Base-by-base conservation (phyloP, 1,140 invertebrate genomes). In the Centruroides vittatus region DNA sequence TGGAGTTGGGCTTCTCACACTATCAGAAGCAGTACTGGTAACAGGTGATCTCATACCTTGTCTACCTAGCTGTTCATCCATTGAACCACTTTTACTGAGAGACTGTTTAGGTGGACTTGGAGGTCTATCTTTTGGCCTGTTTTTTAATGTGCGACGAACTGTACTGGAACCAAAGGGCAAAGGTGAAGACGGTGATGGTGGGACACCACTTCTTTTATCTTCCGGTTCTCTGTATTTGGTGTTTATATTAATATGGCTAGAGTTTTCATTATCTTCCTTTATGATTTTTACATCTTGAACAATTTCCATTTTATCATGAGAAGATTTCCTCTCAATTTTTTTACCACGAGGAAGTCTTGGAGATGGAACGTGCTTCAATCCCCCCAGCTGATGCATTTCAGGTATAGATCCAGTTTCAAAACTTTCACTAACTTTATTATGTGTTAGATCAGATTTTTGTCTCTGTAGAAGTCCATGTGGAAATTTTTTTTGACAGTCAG, bases 401-500 rank as follows among this genome's bases (percentile, higher is more conserved):
- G 65, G 63, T 48, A 65, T 65, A 13, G 63, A 66, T 10, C 61
- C 64, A 47, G 64, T 63, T 57, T 66, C 64, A 56, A 62, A 66
- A 10, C 58, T 34, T 46, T 67, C 67, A 49, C 58, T 63, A 23
- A 59, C 61, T 60, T 67, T 70, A 10, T 62, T 66, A 51, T 72
- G 67, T 7, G 71, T 74, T 35, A 76, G 62, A 62, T 76, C 74
- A 7, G 74, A 75, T 60, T 76, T 75, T 59, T 77, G 75, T 57
- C 75, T 64, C 53, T 74, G 73, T 23, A 75, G 64, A 61, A 62
- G 61, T 47, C 58, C 62, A 57, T 64, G 63, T 8, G 60, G 57
- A 36, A 60, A 65, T 46, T 61, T 60, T 13, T 58, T 59, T 53
- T 58, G 60, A 12, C 59, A 50, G 46, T 63, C 62, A 10, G 55